Evolutionary conservation across 1,140 invertebrate species (phyloP), one percentile per base, ranked within the genome.

Genomic region (Heterodera carotae): DNA sequence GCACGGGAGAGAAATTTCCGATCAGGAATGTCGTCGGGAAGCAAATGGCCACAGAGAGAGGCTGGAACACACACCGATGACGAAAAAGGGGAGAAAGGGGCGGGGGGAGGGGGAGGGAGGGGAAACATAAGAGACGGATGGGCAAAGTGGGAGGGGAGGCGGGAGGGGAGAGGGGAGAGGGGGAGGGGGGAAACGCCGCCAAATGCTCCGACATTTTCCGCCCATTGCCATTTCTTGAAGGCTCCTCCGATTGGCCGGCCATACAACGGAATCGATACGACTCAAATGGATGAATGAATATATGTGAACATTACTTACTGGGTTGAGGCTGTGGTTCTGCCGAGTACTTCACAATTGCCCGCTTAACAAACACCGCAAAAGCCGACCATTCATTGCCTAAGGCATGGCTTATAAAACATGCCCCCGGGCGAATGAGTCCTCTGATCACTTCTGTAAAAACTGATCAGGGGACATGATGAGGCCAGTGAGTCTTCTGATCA

Each of bases 1-100:
- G 48, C 48, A 43, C 39, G 6, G 39, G 12, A 43, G 39, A 43
- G n/a, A 43, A 43, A 43, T 43, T 43, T 56, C 18, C 12, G 48
- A 56, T 56, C 48, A 43, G 48, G 12, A 56, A 56, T 56, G 48
- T 56, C 48, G 48, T 56, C 18, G 39, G 48, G 22, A 22, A 56
- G 48, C 48, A 56, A 56, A 56, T 56, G 48, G 48, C 48, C 48
- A 18, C 39, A 15, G 48, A 56, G 22, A 56, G 48, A 8, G 39
- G 48, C 12, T 56, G 48, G 48, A 56, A 56, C 48, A 56, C 48
- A 56, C 48, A 56, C 48, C 48, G 48, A 56, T 56, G 48, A 56
- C 48, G 48, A 18, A 56, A 43, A 56, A 18, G 22, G 48, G 12
- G 48, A 22, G 48, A 22, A 12, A 22, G 12, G 12, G 48, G 48